These are phyloP conservation scores for Nyctibius bracteatus DNA, from an alignment of 2,113 vertebrate species.

Conservation along the genomic window DNA sequence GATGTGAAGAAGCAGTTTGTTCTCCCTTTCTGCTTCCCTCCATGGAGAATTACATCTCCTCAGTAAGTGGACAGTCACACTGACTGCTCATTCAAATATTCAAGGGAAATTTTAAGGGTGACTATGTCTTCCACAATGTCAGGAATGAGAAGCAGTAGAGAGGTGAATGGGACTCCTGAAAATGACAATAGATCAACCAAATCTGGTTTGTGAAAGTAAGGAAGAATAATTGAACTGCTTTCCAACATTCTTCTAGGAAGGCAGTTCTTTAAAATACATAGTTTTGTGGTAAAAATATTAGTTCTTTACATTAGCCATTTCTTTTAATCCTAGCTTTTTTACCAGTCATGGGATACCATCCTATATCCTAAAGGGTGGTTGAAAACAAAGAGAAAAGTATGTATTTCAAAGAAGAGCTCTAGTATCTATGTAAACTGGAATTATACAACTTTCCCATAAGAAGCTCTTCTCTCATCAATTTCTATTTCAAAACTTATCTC, in stretches of 20 bases:
- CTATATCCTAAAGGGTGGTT: neutral
- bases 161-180: neutral
- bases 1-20: neutral
- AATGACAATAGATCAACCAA: neutral
- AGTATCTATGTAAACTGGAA: neutral
- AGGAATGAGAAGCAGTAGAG: neutral
- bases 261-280: neutral
- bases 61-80: neutral
- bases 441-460: neutral
- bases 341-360: neutral
- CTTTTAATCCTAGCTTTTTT: neutral
- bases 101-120: neutral
- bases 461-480: neutral
- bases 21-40: neutral
- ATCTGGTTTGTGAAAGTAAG: neutral
- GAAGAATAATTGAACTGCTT: neutral
- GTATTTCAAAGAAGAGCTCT: neutral
- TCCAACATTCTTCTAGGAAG: neutral
- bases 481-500: neutral
- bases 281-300: neutral
- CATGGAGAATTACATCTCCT: neutral
- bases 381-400: neutral
- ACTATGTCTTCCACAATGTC: neutral
- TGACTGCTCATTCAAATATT: neutral
- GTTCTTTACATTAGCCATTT: neutral